Evolutionary conservation across 1,140 invertebrate species (phyloP), one percentile per base, ranked within the genome.

Genomic region (Elymnias hypermnestra): DNA sequence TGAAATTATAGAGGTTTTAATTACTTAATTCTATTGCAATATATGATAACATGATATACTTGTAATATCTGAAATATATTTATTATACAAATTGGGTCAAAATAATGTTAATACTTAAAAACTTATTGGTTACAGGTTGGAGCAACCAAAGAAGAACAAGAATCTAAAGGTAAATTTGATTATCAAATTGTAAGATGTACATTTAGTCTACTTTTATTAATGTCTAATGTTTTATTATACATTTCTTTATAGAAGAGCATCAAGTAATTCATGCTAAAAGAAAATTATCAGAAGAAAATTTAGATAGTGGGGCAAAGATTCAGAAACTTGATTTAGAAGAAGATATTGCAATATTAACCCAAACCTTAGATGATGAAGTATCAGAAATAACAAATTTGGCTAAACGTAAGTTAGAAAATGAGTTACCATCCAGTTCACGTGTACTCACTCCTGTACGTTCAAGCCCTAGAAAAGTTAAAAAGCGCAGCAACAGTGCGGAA

Each of bases 331-430:
- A 74, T 29, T 37, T 60, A 13, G 29, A 63, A 18, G 55, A 60
- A 13, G 62, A 75, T 33, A 38, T 50, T 4, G 43, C 51, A 22
- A 38, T 64, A 2, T 65, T 59, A 5, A 55, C 69, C 5, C 70
- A 84, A 61, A 49, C 49, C 3, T 63, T 85, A 47, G 82, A 85
- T 31, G 62, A 83, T 13, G 82, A 85, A 57, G 82, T 85, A 1
- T 81, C 69, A 0, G 66, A 68, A 38, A 82, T 83, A 15, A 83
- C 54, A 0, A 63, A 52, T 9, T 41, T 64, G 15, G 53, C 53
- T 3, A 73, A 70, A 55, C 47, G 40, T 15, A 76, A 63, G 19
- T 23, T 66, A 17, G 63, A 67, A 40, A 55, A 70, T 10, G 63
- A 63, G 39, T 7, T 66, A 38, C 68, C 72, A 18, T 69, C 73